Conservation (phyloP, 2,888 invertebrate species). For the Drosophila neutralis region DNA sequence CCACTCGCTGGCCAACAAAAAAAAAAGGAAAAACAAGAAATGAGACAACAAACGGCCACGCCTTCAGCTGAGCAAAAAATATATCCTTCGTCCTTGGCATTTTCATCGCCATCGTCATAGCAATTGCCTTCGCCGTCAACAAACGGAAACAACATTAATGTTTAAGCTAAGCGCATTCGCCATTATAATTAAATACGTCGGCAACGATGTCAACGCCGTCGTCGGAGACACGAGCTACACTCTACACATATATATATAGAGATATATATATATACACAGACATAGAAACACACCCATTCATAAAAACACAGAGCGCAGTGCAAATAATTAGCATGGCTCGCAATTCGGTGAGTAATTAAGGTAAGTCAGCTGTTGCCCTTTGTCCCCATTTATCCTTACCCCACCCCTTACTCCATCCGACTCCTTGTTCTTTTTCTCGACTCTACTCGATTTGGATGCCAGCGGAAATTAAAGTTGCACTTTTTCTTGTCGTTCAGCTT, state of each 20-base stretch:
- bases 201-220: slow-evolving; percentile 20
- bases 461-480: slow-evolving; percentile 71
- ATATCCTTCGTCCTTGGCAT: slow-evolving; percentile 22
- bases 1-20: not conserved
- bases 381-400: not conserved
- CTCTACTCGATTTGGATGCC: slow-evolving; percentile 9
- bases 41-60: slow-evolving; percentile 21
- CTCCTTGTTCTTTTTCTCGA: not conserved
- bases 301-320: slow-evolving; percentile 40
- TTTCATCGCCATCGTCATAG: slow-evolving; percentile 38
- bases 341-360: slow-evolving; percentile 74
- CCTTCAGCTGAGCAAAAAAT: slow-evolving; percentile 23
- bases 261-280: not conserved
- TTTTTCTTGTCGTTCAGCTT: slow-evolving; percentile 23
- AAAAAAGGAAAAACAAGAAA: not conserved
- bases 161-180: slow-evolving; percentile 63
- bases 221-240: slow-evolving; percentile 12
- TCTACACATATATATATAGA: not conserved
- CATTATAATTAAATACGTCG: slow-evolving; percentile 73
- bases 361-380: slow-evolving; percentile 69
- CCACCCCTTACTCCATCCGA: too few species aligned
- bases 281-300: slow-evolving; percentile 1
- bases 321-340: slow-evolving; percentile 74
- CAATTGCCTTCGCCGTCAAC: slow-evolving; percentile 41
- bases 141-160: slow-evolving; percentile 72